Conservation (phyloP, 2,113 vertebrate species). For the Tauraco erythrolophus region DNA sequence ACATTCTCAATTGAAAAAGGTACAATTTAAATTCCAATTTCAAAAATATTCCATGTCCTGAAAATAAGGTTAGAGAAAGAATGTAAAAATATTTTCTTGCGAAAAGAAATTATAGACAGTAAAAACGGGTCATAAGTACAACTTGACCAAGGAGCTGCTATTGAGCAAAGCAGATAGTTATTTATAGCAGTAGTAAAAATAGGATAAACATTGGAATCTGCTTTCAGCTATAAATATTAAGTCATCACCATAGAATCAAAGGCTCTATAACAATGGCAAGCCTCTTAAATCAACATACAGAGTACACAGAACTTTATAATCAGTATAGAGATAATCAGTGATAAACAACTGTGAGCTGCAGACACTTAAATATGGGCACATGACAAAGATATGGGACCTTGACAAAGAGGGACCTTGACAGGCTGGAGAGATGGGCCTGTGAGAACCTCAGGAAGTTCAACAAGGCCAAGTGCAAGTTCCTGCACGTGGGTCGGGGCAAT, state of each 20-base stretch:
- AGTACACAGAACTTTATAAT: background rate
- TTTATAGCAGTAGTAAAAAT: slow-evolving; percentile 23
- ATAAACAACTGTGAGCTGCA: background rate
- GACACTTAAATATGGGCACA: background rate
- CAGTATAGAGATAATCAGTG: background rate
- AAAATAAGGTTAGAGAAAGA: background rate
- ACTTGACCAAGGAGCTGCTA: background rate
- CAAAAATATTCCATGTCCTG: background rate
- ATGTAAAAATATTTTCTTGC: background rate
- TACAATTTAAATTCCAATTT: background rate
- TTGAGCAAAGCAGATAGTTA: background rate
- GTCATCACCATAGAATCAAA: slow-evolving; percentile 8
- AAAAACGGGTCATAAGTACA: background rate
- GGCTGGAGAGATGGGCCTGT: too few species aligned
- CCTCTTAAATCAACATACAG: background rate
- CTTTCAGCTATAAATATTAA: slow-evolving; percentile 17
- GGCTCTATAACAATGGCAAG: background rate
- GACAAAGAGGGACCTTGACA: too few species aligned
- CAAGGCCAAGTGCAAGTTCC: too few species aligned
- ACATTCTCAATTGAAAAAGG: background rate
- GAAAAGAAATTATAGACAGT: background rate
- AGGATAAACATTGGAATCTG: slow-evolving; percentile 1
- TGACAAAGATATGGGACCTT: background rate
- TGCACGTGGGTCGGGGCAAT: too few species aligned
- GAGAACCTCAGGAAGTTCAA: too few species aligned